Evolutionary conservation across 2,113 vertebrate genomes (phyloP).

Genomic region (Mellivora capensis): DNA sequence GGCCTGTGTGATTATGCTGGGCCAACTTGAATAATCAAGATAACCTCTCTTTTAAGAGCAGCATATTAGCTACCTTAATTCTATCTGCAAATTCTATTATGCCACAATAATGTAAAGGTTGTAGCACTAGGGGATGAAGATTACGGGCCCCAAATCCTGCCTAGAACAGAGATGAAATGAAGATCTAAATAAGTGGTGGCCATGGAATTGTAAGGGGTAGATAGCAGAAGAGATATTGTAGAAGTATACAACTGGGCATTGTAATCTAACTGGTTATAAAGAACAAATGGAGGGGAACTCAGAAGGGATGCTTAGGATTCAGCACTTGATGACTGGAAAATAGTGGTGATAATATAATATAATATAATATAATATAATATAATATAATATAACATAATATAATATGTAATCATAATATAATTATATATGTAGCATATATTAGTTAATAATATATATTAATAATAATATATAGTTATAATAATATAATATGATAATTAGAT

Average conservation of each 20-base stretch:
- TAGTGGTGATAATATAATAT: too few relatives aligned
- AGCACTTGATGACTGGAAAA: background rate
- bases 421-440: too few relatives aligned
- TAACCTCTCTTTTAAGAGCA: background rate
- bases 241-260: background rate
- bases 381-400: too few relatives aligned
- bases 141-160: background rate
- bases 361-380: too few relatives aligned
- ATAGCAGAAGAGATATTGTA: background rate
- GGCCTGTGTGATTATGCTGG: background rate
- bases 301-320: background rate
- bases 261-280: background rate
- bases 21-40: background rate
- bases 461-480: too few relatives aligned
- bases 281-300: background rate
- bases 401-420: too few relatives aligned
- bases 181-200: background rate
- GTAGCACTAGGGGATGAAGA: background rate
- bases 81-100: background rate
- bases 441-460: too few relatives aligned
- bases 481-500: background rate
- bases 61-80: background rate
- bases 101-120: background rate
- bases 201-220: background rate
- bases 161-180: background rate